A percentile compares a stretch with the other conserved stretches of the same genome.
Conservation (phyloP, 1,140 invertebrate species). For the Acromyrmex echinatior region DNA sequence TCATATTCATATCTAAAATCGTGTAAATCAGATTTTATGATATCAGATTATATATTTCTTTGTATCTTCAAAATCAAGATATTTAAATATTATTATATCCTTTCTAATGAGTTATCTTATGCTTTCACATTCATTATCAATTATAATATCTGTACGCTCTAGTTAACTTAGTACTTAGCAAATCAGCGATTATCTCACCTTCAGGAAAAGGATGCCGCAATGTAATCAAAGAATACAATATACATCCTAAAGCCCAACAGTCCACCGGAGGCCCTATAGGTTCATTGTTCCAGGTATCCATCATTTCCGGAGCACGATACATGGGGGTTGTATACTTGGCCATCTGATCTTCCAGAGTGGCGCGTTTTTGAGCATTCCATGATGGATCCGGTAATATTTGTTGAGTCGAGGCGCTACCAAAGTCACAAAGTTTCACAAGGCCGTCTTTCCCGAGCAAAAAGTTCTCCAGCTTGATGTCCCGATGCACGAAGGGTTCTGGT, state of each 20-base stretch:
- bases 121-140: constrained; percentile 6
- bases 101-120: neutral
- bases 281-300: constrained; percentile 99
- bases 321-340: constrained; percentile 94
- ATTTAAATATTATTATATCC: neutral
- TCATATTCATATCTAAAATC: neutral
- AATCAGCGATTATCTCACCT: constrained; percentile 80
- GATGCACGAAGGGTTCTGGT: constrained; percentile 94
- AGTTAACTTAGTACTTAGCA: neutral
- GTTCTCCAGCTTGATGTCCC: constrained; percentile 96
- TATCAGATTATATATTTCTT: neutral
- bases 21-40: constrained; percentile 4
- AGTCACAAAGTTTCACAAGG: constrained; percentile 98
- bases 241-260: constrained; percentile 99
- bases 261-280: constrained; percentile 96
- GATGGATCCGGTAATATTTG: constrained; percentile 93
- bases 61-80: neutral
- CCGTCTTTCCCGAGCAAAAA: constrained; percentile 93
- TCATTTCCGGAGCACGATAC: constrained; percentile 97
- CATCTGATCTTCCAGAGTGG: constrained; percentile 96
- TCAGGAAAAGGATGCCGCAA: constrained; percentile 99
- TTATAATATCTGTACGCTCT: neutral
- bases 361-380: constrained; percentile 97
- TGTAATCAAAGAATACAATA: constrained; percentile 97
- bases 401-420: constrained; percentile 97